Conservation (phyloP, 2,888 invertebrate species). For the Trypoxylon attenuatum region DNA sequence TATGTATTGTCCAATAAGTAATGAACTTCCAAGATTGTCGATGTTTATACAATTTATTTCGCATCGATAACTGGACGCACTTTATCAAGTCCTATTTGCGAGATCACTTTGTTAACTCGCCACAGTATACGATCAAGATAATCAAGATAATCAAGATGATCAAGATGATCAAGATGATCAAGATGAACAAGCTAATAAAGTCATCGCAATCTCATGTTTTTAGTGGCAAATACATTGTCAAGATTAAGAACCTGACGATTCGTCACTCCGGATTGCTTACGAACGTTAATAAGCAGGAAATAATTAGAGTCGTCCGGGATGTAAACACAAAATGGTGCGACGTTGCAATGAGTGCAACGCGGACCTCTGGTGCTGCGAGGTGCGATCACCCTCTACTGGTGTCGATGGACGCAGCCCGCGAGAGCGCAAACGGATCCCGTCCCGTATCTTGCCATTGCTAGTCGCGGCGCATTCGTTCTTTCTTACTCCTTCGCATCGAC, state of each 20-base stretch:
- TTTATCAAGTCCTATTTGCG: conserved; percentile 24
- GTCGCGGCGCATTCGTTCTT: conserved; percentile 42
- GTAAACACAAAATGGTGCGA: conserved; percentile 29
- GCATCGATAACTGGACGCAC: conserved; percentile 14
- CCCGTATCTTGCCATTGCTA: conserved; percentile 44
- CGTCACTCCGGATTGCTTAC: background rate
- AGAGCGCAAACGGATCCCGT: conserved; percentile 51
- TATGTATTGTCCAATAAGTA: too few relatives aligned
- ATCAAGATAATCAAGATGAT: conserved; percentile 33
- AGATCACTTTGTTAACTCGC: conserved; percentile 39
- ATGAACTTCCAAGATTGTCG: too few relatives aligned
- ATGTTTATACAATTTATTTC: too few relatives aligned
- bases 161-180: conserved; percentile 28
- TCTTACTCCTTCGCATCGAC: background rate
- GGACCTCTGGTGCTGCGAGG: conserved; percentile 42
- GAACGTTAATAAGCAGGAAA: background rate
- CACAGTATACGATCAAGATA: conserved; percentile 12
- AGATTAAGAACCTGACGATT: background rate
- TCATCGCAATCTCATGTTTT: too few relatives aligned
- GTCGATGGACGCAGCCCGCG: conserved; percentile 52
- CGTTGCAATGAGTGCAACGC: conserved; percentile 21
- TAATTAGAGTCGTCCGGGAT: background rate
- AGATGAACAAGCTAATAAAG: too few relatives aligned
- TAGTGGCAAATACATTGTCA: conserved; percentile 6
- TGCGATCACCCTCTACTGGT: conserved; percentile 52